Evolutionary conservation across 2,797 vertebrate species (phyloP), one percentile per base, ranked within the genome.

Genomic region (Periparus ater): DNA sequence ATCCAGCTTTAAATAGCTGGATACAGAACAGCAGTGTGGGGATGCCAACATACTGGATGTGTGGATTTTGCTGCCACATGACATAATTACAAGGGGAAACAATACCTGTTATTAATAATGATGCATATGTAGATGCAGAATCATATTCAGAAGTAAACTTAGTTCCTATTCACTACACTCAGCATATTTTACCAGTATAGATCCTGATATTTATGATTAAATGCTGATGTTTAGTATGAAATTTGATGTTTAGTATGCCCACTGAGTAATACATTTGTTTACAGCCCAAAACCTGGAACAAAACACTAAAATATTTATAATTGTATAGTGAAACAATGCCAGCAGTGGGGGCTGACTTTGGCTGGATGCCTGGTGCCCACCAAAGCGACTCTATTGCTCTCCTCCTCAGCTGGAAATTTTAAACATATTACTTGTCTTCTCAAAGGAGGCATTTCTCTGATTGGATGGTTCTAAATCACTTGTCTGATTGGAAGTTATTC

Each of bases 371-470:
- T 7, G 10, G 27, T 27, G 26, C 36, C 51, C 44, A 36, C 26
- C 36, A 74, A 74, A 42, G 51, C 36, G 26, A 29, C 14, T 62
- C 12, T 25, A 21, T 14, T 48, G 34, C 20, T 65, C 17, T 57
- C 25, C 16, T 55, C 16, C 27, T 68, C n/a, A 53, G 38, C 19
- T 53, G 63, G 45, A 68, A 75, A 61, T 83, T 93, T 94, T 79
- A 85, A 92, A 85, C 7, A 61, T 82, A 34, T 77, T 80, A 72
- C 53, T 71, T 91, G 40, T 76, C 45, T 40, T 85, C 17, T 88
- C 50, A 91, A 93, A 93, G 71, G 20, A 93, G 91, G 72, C 34
- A 79, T 70, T 75, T 91, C 61, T 82, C n/a, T 91, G 44, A 82
- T 87, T 20, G 5, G 29, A 90, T 50, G 68, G 66, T 85, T 89